Percentiles rank a stretch among this genome's conserved stretches.
Conservation (phyloP, 2,797 vertebrate genomes). For the Carduelis carduelis region DNA sequence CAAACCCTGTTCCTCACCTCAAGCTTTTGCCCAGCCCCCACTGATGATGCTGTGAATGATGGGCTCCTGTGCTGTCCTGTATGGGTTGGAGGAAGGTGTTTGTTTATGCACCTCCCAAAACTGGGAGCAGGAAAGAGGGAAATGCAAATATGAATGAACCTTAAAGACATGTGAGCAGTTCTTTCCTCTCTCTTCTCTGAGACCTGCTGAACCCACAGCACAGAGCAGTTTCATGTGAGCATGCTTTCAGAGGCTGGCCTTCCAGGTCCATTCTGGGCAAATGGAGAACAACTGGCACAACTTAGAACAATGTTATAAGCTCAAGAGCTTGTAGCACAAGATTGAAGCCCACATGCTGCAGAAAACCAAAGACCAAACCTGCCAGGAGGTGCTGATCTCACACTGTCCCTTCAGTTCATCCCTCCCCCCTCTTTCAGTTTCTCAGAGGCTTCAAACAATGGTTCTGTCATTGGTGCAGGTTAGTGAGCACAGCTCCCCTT, state of each 20-base stretch:
- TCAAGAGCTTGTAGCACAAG: background rate
- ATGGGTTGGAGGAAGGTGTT: background rate
- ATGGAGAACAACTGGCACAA: conserved; percentile 25
- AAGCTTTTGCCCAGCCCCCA: background rate
- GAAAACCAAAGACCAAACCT: conserved; percentile 23
- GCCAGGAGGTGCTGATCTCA: conserved; percentile 2
- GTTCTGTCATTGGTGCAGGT: background rate
- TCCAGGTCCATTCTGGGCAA: conserved; percentile 36
- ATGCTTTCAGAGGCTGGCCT: conserved; percentile 25
- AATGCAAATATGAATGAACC: background rate
- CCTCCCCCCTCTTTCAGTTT: background rate
- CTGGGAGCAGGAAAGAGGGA: background rate
- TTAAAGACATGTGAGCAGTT: background rate
- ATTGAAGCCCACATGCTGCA: background rate
- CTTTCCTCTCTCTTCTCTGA: background rate
- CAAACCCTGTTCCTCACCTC: background rate
- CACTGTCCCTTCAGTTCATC: background rate
- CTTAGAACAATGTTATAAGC: background rate
- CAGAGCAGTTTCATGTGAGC: background rate
- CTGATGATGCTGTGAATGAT: background rate
- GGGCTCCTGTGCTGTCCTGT: background rate
- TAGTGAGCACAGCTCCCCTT: background rate
- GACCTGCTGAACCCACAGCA: background rate
- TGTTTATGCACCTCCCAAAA: background rate
- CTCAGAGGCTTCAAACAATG: background rate